Conservation (phyloP, 2,888 invertebrate species). For the Cylloceria caligata region DNA sequence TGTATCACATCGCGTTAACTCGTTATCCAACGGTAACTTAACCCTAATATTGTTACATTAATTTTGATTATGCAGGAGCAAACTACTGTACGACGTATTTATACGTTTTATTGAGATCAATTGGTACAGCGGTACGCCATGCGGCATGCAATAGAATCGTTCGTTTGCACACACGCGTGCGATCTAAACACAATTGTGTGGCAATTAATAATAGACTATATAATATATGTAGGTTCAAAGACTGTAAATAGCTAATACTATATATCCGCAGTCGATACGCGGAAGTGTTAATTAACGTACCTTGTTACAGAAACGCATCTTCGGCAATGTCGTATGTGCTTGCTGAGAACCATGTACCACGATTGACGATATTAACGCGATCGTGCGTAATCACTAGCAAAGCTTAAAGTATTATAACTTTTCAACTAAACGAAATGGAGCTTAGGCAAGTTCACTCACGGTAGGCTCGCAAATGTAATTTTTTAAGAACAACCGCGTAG, state of each 20-base stretch:
- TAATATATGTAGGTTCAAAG: background rate
- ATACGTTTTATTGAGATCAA: too few relatives aligned
- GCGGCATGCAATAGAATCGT: too few relatives aligned
- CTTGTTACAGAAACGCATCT: conserved; percentile 79
- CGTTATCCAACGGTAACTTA: too few relatives aligned
- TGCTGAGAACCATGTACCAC: conserved; percentile 81
- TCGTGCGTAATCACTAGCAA: background rate
- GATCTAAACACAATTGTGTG: background rate
- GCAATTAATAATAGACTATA: background rate
- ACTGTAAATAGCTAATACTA: background rate
- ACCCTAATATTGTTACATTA: background rate
- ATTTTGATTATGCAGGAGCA: background rate
- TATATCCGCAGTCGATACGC: background rate
- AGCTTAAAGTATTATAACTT: conserved; percentile 2
- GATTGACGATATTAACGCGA: background rate
- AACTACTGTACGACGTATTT: background rate
- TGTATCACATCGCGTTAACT: too few relatives aligned
- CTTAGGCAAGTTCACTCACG: background rate
- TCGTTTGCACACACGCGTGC: background rate
- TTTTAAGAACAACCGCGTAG: background rate
- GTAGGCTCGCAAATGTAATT: background rate
- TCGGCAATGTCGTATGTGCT: conserved; percentile 80
- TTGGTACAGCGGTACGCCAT: too few relatives aligned
- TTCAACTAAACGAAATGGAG: background rate
- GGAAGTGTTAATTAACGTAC: conserved; percentile 65